Base-by-base conservation (phyloP, 2,888 invertebrate genomes). In the Melieria omissa region DNA sequence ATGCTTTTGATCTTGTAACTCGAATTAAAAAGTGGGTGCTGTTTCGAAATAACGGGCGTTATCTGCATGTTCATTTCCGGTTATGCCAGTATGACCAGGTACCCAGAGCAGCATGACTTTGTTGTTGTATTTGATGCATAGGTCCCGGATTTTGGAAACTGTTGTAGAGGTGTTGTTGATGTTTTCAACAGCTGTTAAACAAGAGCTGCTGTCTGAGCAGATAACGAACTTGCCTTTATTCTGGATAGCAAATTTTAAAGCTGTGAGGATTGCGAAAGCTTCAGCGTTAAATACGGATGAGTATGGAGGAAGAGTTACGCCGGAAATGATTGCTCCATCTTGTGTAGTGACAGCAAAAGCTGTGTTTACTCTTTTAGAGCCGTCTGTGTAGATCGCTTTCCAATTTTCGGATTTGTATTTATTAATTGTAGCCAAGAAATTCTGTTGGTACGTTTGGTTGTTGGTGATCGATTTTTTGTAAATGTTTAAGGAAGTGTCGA, bases 191-290 rank as follows among this genome's bases (percentile, higher is more conserved):
- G 46, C 63, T 16, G 14, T 12, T 10, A 47, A 16, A 7, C 47
- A 47, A 16, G 63, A 63, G 14, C 42, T 44, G 62, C 45, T 62
- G 62, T 62, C 44, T 9, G 29, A 29, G 29, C 47, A 62, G 10
- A 62, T 62, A 14, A 62, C 46, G 10, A 62, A 62, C 14, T 62
- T 62, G 14, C 62, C 62, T 62, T 62, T 46, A 6, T 46, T 45
- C 9, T 14, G 45, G 5, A 47, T 42, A 4, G 62, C 62, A 14
- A 46, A 62, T 8, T 62, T 46, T 47, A 62, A 4, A 10, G 62
- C 46, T 62, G 44, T 62, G 62, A 4, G 46, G 45, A 62, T 14
- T 12, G 62, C 62, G 10, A 46, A 46, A 14, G 62, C 62, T 45
- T 62, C 62, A 6, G 62, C 62, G 5, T 44, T 62, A 16, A 62